A percentile compares a stretch with the other conserved stretches of the same genome.
Conservation (phyloP, 2,888 invertebrate genomes). For the Antitype chi region DNA sequence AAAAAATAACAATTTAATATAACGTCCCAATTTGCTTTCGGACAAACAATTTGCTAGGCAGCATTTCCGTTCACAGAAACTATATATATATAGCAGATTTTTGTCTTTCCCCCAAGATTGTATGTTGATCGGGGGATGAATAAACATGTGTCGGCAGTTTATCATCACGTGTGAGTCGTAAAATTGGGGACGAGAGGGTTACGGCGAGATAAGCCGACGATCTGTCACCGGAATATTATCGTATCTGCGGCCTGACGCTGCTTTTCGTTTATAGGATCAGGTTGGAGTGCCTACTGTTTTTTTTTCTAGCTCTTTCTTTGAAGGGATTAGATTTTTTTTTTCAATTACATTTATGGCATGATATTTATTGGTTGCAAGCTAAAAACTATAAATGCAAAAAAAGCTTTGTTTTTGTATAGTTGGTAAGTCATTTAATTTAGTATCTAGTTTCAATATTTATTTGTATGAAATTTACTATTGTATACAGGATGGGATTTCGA, state of each 20-base stretch:
- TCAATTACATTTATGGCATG: background rate
- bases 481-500: no score
- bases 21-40: background rate
- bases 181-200: constrained; percentile 63
- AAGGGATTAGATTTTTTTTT: constrained; percentile 12
- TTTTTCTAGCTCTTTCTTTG: constrained; percentile 17
- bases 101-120: constrained; percentile 50
- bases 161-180: constrained; percentile 64
- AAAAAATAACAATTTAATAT: constrained; percentile 34
- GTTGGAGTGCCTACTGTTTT: constrained; percentile 29
- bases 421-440: background rate
- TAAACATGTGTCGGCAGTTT: constrained; percentile 67
- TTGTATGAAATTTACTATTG: background rate
- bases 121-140: constrained; percentile 64
- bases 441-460: background rate
- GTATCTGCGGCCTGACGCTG: constrained; percentile 59
- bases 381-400: background rate
- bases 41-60: constrained; percentile 19
- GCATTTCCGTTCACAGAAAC: constrained; percentile 24
- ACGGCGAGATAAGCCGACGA: constrained; percentile 62
- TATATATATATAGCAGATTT: constrained; percentile 49
- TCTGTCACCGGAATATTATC: constrained; percentile 67
- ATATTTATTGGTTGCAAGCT: background rate
- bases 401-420: background rate
- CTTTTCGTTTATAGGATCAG: constrained; percentile 46